Conservation (phyloP, 2,113 vertebrate genomes). For the Hemiprocne comata region DNA sequence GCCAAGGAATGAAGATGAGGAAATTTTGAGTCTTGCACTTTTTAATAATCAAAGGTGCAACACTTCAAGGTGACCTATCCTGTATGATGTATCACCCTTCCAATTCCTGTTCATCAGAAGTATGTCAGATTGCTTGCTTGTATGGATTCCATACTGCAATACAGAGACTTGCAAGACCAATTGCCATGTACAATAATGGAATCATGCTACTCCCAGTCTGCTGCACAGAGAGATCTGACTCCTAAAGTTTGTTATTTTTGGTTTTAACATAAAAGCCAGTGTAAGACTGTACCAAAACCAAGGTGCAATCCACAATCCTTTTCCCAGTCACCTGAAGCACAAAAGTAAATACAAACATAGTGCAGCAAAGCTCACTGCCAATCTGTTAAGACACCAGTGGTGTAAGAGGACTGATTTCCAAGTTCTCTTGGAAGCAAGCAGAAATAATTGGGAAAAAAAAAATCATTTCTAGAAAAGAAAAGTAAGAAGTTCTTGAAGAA, state of each 20-base stretch:
- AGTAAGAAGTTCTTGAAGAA: background rate
- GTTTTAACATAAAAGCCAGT: background rate
- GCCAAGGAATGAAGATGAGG: background rate
- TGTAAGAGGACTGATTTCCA: rapidly evolving
- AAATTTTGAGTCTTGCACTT: background rate
- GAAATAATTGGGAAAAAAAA: background rate
- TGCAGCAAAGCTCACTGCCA: background rate
- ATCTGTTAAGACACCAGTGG: rapidly evolving
- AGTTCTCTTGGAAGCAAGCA: background rate
- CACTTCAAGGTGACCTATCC: background rate
- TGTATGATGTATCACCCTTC: background rate
- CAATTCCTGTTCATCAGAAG: background rate
- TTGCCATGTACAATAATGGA: background rate
- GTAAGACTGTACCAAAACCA: background rate
- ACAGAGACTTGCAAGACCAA: background rate
- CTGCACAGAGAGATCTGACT: background rate
- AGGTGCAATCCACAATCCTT: background rate
- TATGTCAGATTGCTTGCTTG: background rate
- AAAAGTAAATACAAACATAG: background rate
- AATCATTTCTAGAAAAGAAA: background rate
- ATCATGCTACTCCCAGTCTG: background rate
- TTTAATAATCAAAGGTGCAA: background rate
- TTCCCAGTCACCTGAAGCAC: background rate
- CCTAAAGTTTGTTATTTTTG: background rate
- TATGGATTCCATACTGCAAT: background rate